Evolutionary conservation across 2,797 vertebrate genomes (phyloP).

Genomic region (Sebastes hopkinsi): DNA sequence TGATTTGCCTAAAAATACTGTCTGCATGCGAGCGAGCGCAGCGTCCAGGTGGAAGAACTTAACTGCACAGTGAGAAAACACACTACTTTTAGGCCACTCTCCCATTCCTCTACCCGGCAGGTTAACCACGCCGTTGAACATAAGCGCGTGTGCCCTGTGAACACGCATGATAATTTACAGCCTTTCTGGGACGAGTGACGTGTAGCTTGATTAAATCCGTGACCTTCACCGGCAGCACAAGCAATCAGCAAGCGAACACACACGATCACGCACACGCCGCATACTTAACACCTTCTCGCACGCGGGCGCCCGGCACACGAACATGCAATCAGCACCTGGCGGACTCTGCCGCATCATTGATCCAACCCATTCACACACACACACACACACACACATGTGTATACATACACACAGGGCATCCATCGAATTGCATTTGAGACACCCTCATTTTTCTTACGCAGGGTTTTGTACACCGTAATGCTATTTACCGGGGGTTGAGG

Average conservation of each 20-base stretch:
- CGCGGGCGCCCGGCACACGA: constrained; percentile 33
- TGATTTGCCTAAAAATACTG: constrained; percentile 83
- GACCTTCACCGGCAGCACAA: constrained; percentile 80
- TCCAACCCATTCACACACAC: constrained; percentile 36
- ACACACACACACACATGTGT: background rate
- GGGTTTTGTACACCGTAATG: constrained; percentile 42
- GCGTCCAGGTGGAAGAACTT: constrained; percentile 75
- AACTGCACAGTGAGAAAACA: constrained; percentile 67
- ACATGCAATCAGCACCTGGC: constrained; percentile 73
- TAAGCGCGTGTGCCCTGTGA: background rate
- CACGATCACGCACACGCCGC: constrained; percentile 37
- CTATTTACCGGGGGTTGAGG: too few species aligned
- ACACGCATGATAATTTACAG: constrained; percentile 74
- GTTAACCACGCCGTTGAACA: constrained; percentile 36
- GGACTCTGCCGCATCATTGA: constrained; percentile 58
- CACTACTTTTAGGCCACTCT: constrained; percentile 71
- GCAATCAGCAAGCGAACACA: constrained; percentile 73
- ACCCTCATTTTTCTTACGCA: constrained; percentile 69
- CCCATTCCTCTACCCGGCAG: constrained; percentile 29
- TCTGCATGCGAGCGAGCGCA: constrained; percentile 61
- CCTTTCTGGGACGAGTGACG: constrained; percentile 61
- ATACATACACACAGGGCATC: constrained; percentile 29
- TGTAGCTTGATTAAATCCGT: constrained; percentile 84
- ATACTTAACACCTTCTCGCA: constrained; percentile 65
- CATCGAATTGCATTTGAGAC: constrained; percentile 68